Conservation (phyloP, 1,140 invertebrate species). For the Aphelinus atriplicis region DNA sequence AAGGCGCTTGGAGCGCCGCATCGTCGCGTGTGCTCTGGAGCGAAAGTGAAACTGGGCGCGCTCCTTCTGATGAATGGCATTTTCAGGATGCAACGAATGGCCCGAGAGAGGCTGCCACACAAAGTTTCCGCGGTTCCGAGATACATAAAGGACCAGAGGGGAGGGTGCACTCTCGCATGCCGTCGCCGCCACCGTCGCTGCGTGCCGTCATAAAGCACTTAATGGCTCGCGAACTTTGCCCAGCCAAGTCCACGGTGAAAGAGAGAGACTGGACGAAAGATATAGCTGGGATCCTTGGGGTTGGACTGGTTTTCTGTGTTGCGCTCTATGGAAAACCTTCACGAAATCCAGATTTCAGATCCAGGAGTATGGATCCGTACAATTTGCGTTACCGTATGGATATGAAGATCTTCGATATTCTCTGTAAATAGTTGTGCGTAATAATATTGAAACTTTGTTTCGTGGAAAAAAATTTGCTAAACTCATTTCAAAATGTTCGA, state of each 20-base stretch:
- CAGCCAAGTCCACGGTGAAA: background rate
- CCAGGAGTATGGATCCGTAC: too few species aligned
- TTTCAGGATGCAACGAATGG: slow-evolving; percentile 15
- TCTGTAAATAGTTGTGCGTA: too few species aligned
- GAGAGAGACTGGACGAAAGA: too few species aligned
- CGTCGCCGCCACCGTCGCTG: too few species aligned
- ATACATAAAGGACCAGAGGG: slow-evolving; percentile 6
- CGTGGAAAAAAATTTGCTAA: too few species aligned
- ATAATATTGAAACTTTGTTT: too few species aligned
- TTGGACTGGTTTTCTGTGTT: background rate
- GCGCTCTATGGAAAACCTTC: background rate
- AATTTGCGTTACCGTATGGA: too few species aligned
- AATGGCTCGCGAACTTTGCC: slow-evolving; percentile 21
- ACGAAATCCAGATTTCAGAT: too few species aligned
- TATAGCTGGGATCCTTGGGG: background rate
- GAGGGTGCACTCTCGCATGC: slow-evolving; percentile 7
- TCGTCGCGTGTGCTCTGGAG: background rate
- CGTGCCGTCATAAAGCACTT: slow-evolving; percentile 21
- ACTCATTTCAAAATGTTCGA: too few species aligned
- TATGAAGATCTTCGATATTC: too few species aligned
- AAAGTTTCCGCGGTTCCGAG: slow-evolving; percentile 10
- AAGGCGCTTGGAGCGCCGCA: background rate
- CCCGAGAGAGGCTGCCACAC: background rate
- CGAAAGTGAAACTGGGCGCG: slow-evolving; percentile 31
- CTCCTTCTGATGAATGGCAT: slow-evolving; percentile 8